Base-by-base conservation (phyloP, 2,113 vertebrate genomes). In the Anthoscopus minutus region DNA sequence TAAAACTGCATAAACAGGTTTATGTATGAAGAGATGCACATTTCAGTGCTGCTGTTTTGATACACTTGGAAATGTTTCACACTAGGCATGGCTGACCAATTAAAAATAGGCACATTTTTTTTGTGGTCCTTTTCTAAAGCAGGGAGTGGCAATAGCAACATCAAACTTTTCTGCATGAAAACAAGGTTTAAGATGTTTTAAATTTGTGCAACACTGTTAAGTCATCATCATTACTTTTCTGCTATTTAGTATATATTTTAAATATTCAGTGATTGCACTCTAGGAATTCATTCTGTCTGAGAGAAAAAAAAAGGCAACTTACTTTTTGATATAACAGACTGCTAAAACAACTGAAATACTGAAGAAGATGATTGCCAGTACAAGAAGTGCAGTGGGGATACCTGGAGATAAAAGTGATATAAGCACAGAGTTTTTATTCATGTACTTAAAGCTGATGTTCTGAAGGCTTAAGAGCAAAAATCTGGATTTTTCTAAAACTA, bases 301-400 rank as follows among this genome's bases (percentile, higher is more conserved):
- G 22, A 23, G 31, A 33, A 24, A 22, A 65, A 31, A 38, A 23
- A 38, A 35, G 58, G 4, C 19, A 35, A 62, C 98, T 98, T 88
- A 99, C 99, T 95, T 96, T 98, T 97, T 99, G 67, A 98, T 31
- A 64, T 98, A 99, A 88, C 96, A 98, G 74, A 98, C 28, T 27
- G 97, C 97, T 38, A 98, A 97, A 50, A 97, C 88, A 74, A 98
- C 95, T 21, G 97, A 92, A 22, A 98, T 96, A 35, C 98, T 69
- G 56, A 99, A 97, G 71, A 97, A 98, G 86, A 97, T 89, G 64
- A 98, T 83, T 3, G 98, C 98, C 22, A 98, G 94, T 58, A 99
- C 98, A 40, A 99, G 96, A 72, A 99, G 96, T n/a, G 94, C 86
- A 2, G 95, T 98, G 40, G 97, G 98, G 86, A 98, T 86, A 64